Evolutionary conservation across 2,888 invertebrate species (phyloP).

Genomic region (Chydorus sphaericus): DNA sequence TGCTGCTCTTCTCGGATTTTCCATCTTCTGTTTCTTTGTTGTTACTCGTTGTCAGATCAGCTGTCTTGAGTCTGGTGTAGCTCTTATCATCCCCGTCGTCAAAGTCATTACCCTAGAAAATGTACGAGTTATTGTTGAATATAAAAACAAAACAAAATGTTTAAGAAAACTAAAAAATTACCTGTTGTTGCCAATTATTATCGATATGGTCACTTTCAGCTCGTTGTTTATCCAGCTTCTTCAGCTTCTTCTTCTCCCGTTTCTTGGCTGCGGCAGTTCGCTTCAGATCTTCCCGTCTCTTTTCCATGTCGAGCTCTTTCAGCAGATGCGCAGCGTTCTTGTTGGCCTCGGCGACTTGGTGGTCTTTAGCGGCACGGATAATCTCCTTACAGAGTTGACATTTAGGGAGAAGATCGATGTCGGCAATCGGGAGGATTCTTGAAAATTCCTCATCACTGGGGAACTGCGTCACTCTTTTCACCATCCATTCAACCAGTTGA

Average conservation of each 20-base stretch:
- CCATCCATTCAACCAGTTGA: conserved; percentile 98
- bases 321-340: conserved; percentile 88
- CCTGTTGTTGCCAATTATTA: neutral
- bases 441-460: conserved; percentile 95
- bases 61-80: neutral
- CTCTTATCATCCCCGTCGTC: conserved; percentile 6
- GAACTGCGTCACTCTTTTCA: conserved; percentile 92
- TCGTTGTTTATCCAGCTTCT: conserved; percentile 73
- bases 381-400: conserved; percentile 91
- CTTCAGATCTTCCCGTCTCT: conserved; percentile 76
- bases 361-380: conserved; percentile 91
- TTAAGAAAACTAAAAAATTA: neutral
- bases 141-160: neutral
- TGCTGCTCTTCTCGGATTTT: conserved; percentile 37
- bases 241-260: conserved; percentile 87
- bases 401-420: conserved; percentile 82
- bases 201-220: conserved; percentile 26
- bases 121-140: no score
- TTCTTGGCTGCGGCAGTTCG: conserved; percentile 79
- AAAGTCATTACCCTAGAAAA: conserved; percentile 8
- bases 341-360: conserved; percentile 94
- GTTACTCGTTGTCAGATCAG: conserved; percentile 3
- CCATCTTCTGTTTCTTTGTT: conserved; percentile 9
- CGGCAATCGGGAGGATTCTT: conserved; percentile 76
- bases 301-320: conserved; percentile 88